Base-by-base conservation (phyloP, 2,888 invertebrate genomes). In the Ectemnius continuus region DNA sequence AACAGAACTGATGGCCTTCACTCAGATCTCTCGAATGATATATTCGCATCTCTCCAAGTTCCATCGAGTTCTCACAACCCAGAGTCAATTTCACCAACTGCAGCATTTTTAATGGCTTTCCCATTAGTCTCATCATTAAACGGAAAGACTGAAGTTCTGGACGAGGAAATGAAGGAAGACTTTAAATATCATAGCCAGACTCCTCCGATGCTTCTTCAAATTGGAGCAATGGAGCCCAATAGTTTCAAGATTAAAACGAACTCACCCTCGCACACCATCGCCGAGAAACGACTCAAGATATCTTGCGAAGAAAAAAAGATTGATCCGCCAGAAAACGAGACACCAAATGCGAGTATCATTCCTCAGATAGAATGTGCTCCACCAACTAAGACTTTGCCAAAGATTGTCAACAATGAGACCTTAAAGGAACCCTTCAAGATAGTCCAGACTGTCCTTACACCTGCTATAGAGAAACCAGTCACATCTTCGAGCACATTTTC, bases 31-130 rank as follows among this genome's bases (percentile, higher is more conserved):
- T 93, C 93, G 2, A 93, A 92, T 80, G 94, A 94, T 86, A 92
- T 94, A 71, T 94, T 94, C 85, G 93, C 93, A 0, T 93, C 93
- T 6, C 89, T 94, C 36, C 93, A 93, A 86, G 93, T 93, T 11
- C 93, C 93, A 11, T 89, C 90, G 1, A 92, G 92, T 71, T 92
- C 92, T 18, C 92, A 92, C 84, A 92, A 93, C 88, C 92, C 93
- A 2, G 93, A 93, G 84, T 93, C 94, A 0, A 93, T 94, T 64
- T 95, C 95, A 1, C 95, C 96, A 4, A 95, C 95, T 2, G 96
- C 95, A 14, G 96, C 96, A 1, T 95, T 95, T 87, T 91, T 96
- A 13, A 93, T 95, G 91, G 94, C 95, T 1, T 96, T 95, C 85
- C 96, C 96, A 0, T 89, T 95, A 61, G 96, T 96, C 0, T 95